Evolutionary conservation across 2,113 vertebrate genomes (phyloP).

Genomic region (Prietella phreatophila): DNA sequence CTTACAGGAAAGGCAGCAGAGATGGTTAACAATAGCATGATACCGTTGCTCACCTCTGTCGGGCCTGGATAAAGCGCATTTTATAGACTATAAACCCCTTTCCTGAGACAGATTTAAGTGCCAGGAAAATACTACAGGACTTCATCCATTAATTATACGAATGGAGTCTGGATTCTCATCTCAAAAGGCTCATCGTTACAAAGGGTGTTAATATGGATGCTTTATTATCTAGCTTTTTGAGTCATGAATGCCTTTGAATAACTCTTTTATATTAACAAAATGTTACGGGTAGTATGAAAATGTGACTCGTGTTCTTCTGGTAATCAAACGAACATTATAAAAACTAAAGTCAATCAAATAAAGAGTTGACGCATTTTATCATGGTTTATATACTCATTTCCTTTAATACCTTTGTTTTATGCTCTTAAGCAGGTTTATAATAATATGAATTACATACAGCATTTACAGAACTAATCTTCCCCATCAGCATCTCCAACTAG

Average conservation of each 20-base stretch:
- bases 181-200: background rate
- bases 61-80: slow-evolving; percentile 9
- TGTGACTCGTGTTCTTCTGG: no score
- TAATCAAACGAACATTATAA: background rate
- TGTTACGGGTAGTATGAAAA: background rate
- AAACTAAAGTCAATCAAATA: background rate
- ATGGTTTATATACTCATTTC: background rate
- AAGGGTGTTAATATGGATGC: background rate
- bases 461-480: background rate
- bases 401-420: background rate
- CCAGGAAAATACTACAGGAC: slow-evolving; percentile 14
- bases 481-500: background rate
- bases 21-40: slow-evolving; percentile 35
- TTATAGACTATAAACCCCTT: slow-evolving; percentile 4
- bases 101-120: slow-evolving; percentile 20
- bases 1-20: slow-evolving; percentile 42
- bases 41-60: slow-evolving; percentile 14
- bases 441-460: background rate
- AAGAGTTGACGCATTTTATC: no score
- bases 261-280: background rate
- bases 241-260: slow-evolving; percentile 11
- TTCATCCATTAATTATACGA: slow-evolving; percentile 1
- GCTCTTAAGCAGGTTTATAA: background rate
- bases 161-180: background rate
- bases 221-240: background rate